These are phyloP conservation scores for Parambassis ranga DNA, from an alignment of 2,797 vertebrate genomes.

Conservation along the genomic window DNA sequence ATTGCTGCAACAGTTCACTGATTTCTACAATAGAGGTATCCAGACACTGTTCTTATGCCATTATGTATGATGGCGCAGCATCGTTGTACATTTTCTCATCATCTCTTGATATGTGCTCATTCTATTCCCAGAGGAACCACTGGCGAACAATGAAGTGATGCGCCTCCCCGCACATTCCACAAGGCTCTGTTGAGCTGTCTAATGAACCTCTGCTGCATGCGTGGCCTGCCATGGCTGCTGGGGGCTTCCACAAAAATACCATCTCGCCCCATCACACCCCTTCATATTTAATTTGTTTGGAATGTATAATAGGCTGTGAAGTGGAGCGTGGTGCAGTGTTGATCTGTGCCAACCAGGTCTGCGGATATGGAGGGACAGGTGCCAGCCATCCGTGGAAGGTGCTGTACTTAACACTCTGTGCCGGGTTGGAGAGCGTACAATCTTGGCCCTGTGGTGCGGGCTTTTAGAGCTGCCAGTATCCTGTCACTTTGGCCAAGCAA, in stretches of 20 bases:
- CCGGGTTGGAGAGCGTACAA: constrained; percentile 39
- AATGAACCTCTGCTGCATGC: constrained; percentile 69
- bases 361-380: constrained; percentile 61
- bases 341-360: constrained; percentile 63
- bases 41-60: constrained; percentile 36
- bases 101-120: constrained; percentile 49
- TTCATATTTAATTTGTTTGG: constrained; percentile 64
- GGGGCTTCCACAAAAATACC: constrained; percentile 51
- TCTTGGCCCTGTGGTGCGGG: constrained; percentile 34
- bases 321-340: constrained; percentile 50
- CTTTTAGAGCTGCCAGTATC: constrained; percentile 57
- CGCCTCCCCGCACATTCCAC: constrained; percentile 68
- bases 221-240: constrained; percentile 34
- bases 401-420: constrained; percentile 55
- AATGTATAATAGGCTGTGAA: constrained; percentile 69
- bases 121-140: constrained; percentile 61
- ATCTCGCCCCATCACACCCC: constrained; percentile 39
- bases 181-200: constrained; percentile 67
- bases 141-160: constrained; percentile 69
- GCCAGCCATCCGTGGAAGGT: constrained; percentile 60
- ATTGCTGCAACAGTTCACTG: constrained; percentile 13
- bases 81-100: constrained; percentile 61
- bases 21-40: constrained; percentile 51
- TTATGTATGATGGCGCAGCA: constrained; percentile 61
- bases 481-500: constrained; percentile 48